Conservation (phyloP, 2,113 vertebrate genomes). For the Chloroceryle aenea region DNA sequence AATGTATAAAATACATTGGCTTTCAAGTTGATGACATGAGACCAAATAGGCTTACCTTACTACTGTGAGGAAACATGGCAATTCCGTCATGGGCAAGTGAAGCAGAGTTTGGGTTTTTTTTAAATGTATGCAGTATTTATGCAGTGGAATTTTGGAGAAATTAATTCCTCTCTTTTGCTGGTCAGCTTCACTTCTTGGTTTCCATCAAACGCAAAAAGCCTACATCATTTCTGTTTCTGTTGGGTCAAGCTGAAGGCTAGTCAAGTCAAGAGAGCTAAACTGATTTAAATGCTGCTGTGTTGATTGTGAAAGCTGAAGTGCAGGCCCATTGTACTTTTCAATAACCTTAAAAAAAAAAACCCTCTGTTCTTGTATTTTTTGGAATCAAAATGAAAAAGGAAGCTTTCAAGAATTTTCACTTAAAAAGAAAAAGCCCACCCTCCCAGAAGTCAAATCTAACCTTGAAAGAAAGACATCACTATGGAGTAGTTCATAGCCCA, state of each 20-base stretch:
- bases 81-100: background rate
- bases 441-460: background rate
- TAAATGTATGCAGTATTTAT: background rate
- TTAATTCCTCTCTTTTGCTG: background rate
- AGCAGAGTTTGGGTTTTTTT: background rate
- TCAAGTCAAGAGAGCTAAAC: background rate
- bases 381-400: background rate
- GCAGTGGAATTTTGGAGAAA: background rate
- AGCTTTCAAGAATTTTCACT: background rate
- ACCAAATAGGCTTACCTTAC: background rate
- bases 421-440: background rate
- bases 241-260: background rate
- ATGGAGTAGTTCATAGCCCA: background rate
- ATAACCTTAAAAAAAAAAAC: background rate
- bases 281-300: background rate
- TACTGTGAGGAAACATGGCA: background rate
- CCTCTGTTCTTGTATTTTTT: background rate
- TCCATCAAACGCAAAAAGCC: background rate
- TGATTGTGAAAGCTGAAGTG: conserved; percentile 11
- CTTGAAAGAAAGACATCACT: background rate
- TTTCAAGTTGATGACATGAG: background rate
- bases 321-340: background rate
- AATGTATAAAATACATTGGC: background rate
- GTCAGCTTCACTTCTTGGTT: background rate
- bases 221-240: background rate